phyloP scores from a whole-genome alignment of 2,888 invertebrate species.

The Drosophila mettleri region DNA sequence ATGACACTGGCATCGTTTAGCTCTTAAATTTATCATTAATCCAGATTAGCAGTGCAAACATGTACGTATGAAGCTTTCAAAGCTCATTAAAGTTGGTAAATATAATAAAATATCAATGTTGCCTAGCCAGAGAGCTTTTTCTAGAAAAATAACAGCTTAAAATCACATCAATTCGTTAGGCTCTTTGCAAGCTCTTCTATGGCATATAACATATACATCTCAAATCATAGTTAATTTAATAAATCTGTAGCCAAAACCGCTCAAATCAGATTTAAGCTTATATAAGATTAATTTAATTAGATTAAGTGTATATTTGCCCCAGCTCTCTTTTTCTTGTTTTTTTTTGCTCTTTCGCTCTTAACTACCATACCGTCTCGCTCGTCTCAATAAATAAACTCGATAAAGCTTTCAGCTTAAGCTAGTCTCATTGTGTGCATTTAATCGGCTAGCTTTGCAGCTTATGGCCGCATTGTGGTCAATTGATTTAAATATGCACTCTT shows the following conservation, averaged over 20 bases:
- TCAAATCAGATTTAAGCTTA: neutral
- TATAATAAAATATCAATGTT: neutral
- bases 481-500: conserved; percentile 67
- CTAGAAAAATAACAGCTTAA: neutral
- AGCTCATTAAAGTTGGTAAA: neutral
- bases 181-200: neutral
- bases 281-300: neutral
- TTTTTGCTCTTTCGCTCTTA: neutral
- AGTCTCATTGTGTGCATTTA: conserved; percentile 29
- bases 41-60: too few relatives aligned
- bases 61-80: neutral
- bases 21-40: neutral
- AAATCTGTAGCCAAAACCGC: too few relatives aligned
- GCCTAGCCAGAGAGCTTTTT: neutral
- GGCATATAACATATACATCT: too few relatives aligned
- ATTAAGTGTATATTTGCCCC: neutral
- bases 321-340: neutral
- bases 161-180: neutral
- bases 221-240: too few relatives aligned
- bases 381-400: neutral
- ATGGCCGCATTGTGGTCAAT: conserved; percentile 44
- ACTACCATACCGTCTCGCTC: too few relatives aligned
- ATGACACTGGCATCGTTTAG: conserved; percentile 20
- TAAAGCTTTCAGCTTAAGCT: conserved; percentile 8
- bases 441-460: conserved; percentile 36